Conservation (phyloP, 2,797 vertebrate genomes). For the Lepilemur ruficaudatus region DNA sequence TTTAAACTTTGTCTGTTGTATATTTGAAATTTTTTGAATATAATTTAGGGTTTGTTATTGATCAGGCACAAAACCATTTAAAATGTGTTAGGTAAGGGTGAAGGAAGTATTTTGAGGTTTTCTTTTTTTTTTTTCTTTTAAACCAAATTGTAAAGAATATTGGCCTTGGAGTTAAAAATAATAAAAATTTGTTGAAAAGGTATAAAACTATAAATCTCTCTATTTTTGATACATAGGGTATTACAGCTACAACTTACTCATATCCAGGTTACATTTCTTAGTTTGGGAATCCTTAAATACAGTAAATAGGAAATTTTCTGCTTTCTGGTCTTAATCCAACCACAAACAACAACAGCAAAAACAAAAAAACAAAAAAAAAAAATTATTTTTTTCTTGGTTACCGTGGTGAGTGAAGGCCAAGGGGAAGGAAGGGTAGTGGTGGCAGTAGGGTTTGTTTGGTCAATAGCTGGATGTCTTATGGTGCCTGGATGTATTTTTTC, state of each 20-base stretch:
- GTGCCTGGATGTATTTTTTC: not conserved
- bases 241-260: not conserved
- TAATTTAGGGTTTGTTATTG: conserved; percentile 27
- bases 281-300: conserved; percentile 1
- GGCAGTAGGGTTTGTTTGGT: not conserved
- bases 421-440: not conserved
- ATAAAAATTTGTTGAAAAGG: conserved; percentile 30
- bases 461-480: not conserved
- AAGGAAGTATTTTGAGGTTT: conserved; percentile 25
- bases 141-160: conserved; percentile 8
- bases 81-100: conserved; percentile 43
- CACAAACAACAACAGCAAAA: not conserved
- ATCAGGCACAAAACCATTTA: conserved; percentile 30
- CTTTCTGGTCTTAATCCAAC: conserved; percentile 19
- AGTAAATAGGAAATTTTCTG: conserved; percentile 11
- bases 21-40: conserved; percentile 54
- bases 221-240: not conserved
- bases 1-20: conserved; percentile 83
- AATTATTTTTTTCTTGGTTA: not conserved
- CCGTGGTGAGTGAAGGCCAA: not conserved
- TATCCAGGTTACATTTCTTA: conserved; percentile 20
- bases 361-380: not conserved
- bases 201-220: not conserved
- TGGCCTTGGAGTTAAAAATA: conserved; percentile 41
- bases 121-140: conserved; percentile 2